A percentile compares a stretch with the other conserved stretches of the same genome.
These are phyloP conservation scores for Diploptera punctata DNA, from an alignment of 2,888 invertebrate species.

Conservation along the genomic window DNA sequence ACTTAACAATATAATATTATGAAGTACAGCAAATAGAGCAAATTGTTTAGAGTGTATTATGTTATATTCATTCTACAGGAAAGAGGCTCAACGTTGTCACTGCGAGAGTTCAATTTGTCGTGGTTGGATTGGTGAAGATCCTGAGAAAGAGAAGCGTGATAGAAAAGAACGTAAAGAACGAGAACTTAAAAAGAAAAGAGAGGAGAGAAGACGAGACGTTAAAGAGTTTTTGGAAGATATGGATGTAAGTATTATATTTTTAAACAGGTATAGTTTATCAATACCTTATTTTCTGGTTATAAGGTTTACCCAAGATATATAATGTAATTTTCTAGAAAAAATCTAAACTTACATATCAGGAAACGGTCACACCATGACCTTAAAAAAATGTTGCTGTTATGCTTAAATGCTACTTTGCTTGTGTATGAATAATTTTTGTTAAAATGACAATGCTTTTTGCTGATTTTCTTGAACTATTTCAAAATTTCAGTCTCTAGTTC, in stretches of 20 bases:
- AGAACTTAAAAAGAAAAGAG: slow-evolving; percentile 55
- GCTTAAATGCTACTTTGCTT: no score
- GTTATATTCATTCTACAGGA: slow-evolving; percentile 57
- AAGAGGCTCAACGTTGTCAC: slow-evolving; percentile 95
- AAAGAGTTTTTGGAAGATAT: slow-evolving; percentile 67
- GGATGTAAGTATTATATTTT: slow-evolving; percentile 56
- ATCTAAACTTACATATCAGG: no score
- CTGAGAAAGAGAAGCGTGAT: slow-evolving; percentile 55
- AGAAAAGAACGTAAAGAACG: slow-evolving; percentile 46
- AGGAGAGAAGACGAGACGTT: slow-evolving; percentile 43
- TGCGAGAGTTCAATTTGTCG: slow-evolving; percentile 90
- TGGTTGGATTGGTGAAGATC: slow-evolving; percentile 94
- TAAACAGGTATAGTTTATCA: neutral
- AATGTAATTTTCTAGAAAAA: no score
- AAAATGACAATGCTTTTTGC: no score
- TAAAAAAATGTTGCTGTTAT: no score
- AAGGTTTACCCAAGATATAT: neutral
- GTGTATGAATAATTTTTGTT: no score
- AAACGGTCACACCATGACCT: no score
- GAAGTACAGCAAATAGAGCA: neutral
- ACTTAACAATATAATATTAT: neutral
- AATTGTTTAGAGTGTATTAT: no score
- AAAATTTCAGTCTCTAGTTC: no score
- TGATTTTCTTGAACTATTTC: no score
- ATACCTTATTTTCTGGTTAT: slow-evolving; percentile 14